Conservation (phyloP, 2,888 invertebrate species). For the Zygogramma bicolorata region DNA sequence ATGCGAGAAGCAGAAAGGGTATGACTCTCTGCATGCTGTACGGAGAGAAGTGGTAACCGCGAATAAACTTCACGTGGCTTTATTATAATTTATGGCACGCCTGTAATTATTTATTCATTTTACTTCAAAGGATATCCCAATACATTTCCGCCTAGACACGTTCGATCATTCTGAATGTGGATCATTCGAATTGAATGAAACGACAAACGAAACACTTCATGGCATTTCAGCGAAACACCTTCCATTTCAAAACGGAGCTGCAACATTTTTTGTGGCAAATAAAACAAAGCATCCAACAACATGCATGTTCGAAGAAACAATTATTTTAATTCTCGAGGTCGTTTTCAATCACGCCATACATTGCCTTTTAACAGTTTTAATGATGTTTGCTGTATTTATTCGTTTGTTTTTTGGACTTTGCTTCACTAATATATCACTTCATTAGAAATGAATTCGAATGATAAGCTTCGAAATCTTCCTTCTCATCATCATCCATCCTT, state of each 20-base stretch:
- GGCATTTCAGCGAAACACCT: neutral
- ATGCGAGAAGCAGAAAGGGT: no score
- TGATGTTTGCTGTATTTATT: conserved; percentile 14
- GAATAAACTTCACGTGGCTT: no score
- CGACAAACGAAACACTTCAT: conserved; percentile 1
- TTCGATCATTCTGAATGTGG: neutral
- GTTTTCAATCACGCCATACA: conserved; percentile 52
- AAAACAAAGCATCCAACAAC: conserved; percentile 48
- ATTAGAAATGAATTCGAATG: no score
- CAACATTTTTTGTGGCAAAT: conserved; percentile 7
- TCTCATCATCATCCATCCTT: no score
- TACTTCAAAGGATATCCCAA: no score
- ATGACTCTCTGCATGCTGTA: no score
- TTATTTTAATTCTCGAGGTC: conserved; percentile 55
- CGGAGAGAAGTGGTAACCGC: no score
- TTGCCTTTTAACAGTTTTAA: conserved; percentile 41
- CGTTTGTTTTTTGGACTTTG: neutral
- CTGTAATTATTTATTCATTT: no score
- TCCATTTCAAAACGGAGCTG: conserved; percentile 7
- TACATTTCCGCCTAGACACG: neutral
- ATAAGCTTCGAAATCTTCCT: no score
- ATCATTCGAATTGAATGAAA: neutral
- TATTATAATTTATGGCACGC: no score
- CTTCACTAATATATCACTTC: neutral
- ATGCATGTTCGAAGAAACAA: conserved; percentile 57